Evolutionary conservation across 2,888 invertebrate species (phyloP).

Genomic region (Chrysolina americana): DNA sequence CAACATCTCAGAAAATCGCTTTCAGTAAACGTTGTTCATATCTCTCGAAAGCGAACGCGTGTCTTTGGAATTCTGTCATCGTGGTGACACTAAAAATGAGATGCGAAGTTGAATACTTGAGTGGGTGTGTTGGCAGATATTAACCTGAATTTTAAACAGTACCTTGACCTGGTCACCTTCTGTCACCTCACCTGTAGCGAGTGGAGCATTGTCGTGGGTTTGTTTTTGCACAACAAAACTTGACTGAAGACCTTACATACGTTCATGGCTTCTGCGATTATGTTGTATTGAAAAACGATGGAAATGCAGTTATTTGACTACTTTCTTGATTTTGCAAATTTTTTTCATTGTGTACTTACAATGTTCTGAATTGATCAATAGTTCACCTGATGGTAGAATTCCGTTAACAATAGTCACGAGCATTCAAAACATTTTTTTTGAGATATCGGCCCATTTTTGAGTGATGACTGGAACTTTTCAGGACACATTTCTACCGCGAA

Average conservation of each 20-base stretch:
- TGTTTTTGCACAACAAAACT: conserved; percentile 41
- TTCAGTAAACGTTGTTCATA: not conserved
- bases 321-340: too few species aligned
- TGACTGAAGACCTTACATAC: conserved; percentile 13
- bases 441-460: too few species aligned
- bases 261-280: not conserved
- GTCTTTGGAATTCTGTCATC: conserved; percentile 25
- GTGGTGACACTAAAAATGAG: conserved; percentile 41
- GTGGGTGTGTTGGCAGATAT: conserved; percentile 44
- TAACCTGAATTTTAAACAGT: conserved; percentile 54
- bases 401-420: too few species aligned
- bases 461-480: too few species aligned
- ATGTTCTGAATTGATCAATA: too few species aligned
- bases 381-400: too few species aligned
- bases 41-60: not conserved
- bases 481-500: too few species aligned
- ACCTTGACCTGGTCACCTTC: conserved; percentile 58
- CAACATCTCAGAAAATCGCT: not conserved
- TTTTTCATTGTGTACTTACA: too few species aligned
- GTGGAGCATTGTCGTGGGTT: conserved; percentile 36
- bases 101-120: conserved; percentile 40
- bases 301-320: too few species aligned
- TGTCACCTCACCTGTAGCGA: conserved; percentile 35
- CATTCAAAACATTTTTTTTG: too few species aligned
- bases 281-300: too few species aligned